Conservation (phyloP, 2,113 vertebrate genomes). For the Xenopus laevis region DNA sequence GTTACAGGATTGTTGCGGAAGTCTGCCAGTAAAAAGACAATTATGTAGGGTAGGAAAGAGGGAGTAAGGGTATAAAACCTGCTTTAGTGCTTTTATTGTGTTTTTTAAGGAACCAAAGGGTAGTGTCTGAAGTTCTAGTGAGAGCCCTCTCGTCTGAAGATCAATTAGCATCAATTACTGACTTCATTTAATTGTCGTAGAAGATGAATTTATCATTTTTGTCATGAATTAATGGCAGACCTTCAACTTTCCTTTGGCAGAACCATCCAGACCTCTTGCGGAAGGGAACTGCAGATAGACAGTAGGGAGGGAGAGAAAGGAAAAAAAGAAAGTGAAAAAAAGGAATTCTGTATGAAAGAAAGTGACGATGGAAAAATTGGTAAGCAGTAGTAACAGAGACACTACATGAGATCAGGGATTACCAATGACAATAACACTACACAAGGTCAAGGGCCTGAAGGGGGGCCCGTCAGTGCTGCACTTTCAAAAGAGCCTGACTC, state of each 20-base stretch:
- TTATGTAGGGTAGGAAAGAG: conserved; percentile 13
- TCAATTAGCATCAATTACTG: conserved; percentile 87
- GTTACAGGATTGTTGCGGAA: conserved; percentile 2
- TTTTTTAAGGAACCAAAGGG: conserved; percentile 46
- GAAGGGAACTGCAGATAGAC: not conserved
- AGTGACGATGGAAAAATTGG: not conserved
- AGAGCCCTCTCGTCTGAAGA: conserved; percentile 70
- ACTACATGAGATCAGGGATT: not conserved
- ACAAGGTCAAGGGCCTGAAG: not conserved
- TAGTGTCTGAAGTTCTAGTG: conserved; percentile 48
- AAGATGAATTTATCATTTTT: conserved; percentile 87
- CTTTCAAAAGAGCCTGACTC: no score
- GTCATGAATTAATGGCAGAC: conserved; percentile 81
- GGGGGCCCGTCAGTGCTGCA: no score
- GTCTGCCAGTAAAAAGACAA: not conserved
- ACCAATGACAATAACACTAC: not conserved
- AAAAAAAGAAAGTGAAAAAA: not conserved
- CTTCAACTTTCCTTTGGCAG: conserved; percentile 81
- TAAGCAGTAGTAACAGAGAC: not conserved
- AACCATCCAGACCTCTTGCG: conserved; percentile 43
- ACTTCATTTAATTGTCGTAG: conserved; percentile 86
- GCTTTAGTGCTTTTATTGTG: conserved; percentile 37
- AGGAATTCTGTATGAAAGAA: not conserved
- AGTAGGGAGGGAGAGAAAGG: not conserved
- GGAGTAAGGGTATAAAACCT: conserved; percentile 25